These are phyloP conservation scores for Miniopterus natalensis DNA, from an alignment of 2,113 vertebrate species.

Conservation along the genomic window DNA sequence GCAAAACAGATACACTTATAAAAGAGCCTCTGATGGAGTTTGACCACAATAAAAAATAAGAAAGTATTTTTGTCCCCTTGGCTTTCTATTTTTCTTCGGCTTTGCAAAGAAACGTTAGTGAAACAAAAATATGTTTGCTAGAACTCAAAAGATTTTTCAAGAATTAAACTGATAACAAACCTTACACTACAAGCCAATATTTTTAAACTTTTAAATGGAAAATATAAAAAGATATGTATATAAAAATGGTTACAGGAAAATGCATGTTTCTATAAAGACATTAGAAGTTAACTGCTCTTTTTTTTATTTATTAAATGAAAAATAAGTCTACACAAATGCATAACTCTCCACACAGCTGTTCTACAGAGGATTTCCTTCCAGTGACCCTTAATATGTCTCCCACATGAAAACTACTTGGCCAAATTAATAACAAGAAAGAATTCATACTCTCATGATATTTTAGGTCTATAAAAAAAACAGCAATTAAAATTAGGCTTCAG, in stretches of 20 bases:
- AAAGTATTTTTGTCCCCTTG: slow-evolving; percentile 40
- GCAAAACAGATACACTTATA: background rate
- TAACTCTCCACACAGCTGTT: background rate
- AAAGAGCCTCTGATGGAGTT: background rate
- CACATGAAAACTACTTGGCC: slow-evolving; percentile 20
- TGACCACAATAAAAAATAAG: slow-evolving; percentile 36
- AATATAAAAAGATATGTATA: background rate
- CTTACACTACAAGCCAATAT: background rate
- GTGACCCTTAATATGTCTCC: background rate
- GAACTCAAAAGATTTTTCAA: slow-evolving; percentile 36
- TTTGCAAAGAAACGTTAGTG: slow-evolving; percentile 61
- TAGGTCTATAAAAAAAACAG: slow-evolving; percentile 19
- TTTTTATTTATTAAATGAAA: slow-evolving; percentile 29
- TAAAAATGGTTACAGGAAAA: background rate
- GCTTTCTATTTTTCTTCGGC: slow-evolving; percentile 37
- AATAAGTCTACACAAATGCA: background rate
- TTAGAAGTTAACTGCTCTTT: background rate
- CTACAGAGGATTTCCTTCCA: slow-evolving; percentile 3
- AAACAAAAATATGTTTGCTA: slow-evolving; percentile 55
- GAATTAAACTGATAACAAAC: slow-evolving; percentile 42
- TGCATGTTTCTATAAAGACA: background rate
- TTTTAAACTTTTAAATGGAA: slow-evolving; percentile 28
- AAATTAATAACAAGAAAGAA: slow-evolving; percentile 27
- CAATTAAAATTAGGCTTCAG: slow-evolving; percentile 35
- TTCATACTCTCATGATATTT: background rate